phyloP scores from a whole-genome alignment of 1,140 invertebrate species.

The Ostrea denselamellosa region DNA sequence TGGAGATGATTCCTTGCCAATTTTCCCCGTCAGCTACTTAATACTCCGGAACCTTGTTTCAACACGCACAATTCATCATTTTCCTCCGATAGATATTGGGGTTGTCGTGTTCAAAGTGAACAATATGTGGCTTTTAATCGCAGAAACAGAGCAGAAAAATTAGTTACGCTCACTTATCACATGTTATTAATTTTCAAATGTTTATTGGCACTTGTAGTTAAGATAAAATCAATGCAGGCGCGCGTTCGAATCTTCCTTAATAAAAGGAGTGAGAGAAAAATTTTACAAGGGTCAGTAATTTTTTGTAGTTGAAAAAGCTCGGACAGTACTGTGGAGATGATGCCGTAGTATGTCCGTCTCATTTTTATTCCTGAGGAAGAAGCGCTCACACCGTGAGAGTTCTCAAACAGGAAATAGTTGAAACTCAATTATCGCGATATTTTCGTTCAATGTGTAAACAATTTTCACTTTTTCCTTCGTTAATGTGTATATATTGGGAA shows the following conservation, averaged over 20 bases:
- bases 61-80: constrained; percentile 20
- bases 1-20: constrained; percentile 7
- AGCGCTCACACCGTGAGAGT: too few relatives aligned
- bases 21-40: constrained; percentile 29
- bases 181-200: constrained; percentile 32
- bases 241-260: not conserved
- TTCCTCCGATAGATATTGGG: not conserved
- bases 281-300: not conserved
- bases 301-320: not conserved
- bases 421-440: constrained; percentile 9
- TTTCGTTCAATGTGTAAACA: not conserved
- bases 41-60: constrained; percentile 18
- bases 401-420: not conserved
- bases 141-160: constrained; percentile 27
- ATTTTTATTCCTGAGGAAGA: too few relatives aligned
- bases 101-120: constrained; percentile 15
- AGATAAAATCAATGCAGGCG: not conserved
- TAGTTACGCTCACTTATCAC: constrained; percentile 12
- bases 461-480: constrained; percentile 18
- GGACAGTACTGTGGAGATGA: not conserved
- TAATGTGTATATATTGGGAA: not conserved
- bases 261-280: not conserved
- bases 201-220: not conserved
- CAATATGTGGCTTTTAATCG: constrained; percentile 8
- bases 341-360: too few relatives aligned